Evolutionary conservation across 1,140 invertebrate species (phyloP), one percentile per base, ranked within the genome.

Genomic region (Trypoxylus dichotomus): DNA sequence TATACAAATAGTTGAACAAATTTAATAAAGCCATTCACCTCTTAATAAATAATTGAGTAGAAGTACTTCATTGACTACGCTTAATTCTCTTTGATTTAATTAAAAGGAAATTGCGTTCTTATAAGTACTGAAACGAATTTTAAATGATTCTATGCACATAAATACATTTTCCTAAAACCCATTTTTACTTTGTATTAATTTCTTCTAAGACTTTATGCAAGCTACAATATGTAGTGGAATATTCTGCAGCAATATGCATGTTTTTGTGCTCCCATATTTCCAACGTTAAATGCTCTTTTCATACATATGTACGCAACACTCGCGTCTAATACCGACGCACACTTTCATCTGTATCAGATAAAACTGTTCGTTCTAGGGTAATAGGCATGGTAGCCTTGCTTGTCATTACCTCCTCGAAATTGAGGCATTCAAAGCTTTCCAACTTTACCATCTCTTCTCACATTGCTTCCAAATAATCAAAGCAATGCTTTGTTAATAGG

Each of bases 41-140:
- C 25, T 32, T 41, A 41, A 73, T 73, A 73, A 73, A 73, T 63
- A 63, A 63, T 63, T 63, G 58, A 63, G 3, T 63, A 63, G 5
- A 63, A 27, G 7, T n/a, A 63, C 11, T 47, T 47, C 11, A 47
- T 5, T 68, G 21, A n/a, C 60, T 25, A 2, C 71, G 15, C 37
- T 73, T 42, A 37, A 37, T 37, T 37, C 2, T 6, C n/a, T 29
- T 73, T 73, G 37, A 73, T 73, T 73, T 32, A 19, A 19, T 73
- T 37, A 41, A 5, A 73, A 2, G 21, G 27, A 71, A 71, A 71
- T 5, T 54, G 2, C 19, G 13, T 54, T 54, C 47, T 7, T 32
- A 32, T 2, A 7, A 32, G 32, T 32, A 32, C 2, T 32, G 11
- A 11, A 54, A 54, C 47, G 32, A 32, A 54, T 11, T 11, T 54